Conservation (phyloP, 2,888 invertebrate genomes). For the Acanthacorydalis orientalis region DNA sequence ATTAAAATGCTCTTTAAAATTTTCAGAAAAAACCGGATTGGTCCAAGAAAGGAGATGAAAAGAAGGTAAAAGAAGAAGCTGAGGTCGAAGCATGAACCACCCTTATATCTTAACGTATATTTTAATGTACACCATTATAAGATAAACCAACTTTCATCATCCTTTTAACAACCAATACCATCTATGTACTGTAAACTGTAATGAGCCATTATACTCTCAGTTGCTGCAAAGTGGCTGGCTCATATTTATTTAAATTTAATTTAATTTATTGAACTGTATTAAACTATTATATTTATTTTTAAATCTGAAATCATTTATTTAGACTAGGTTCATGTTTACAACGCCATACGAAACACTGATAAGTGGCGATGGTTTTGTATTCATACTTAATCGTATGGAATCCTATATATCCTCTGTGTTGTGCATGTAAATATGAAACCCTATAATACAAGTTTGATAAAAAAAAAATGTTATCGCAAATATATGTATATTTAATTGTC, state of each 20-base stretch:
- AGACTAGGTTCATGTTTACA: no score
- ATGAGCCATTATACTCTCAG: not conserved
- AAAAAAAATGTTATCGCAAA: no score
- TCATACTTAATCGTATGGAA: no score
- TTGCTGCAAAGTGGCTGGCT: not conserved
- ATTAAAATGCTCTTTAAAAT: slow-evolving; percentile 18
- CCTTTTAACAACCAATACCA: not conserved
- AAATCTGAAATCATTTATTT: not conserved
- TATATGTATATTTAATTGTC: no score
- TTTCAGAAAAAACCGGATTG: slow-evolving; percentile 88
- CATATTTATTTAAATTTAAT: not conserved
- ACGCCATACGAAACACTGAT: no score
- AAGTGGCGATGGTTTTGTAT: no score
- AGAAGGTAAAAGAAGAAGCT: slow-evolving; percentile 75
- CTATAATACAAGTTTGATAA: no score
- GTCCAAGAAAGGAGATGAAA: slow-evolving; percentile 81
- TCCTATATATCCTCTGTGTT: no score
- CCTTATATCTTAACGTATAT: slow-evolving; percentile 1
- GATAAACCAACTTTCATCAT: not conserved
- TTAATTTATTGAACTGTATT: not conserved
- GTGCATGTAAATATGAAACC: no score
- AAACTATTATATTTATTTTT: not conserved
- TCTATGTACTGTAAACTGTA: not conserved
- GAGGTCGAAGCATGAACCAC: slow-evolving; percentile 65
- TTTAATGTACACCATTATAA: not conserved